A percentile compares a stretch with the other conserved stretches of the same genome.
Evolutionary conservation across 2,797 vertebrate species (phyloP).

Genomic region (Sibirionetta formosa): DNA sequence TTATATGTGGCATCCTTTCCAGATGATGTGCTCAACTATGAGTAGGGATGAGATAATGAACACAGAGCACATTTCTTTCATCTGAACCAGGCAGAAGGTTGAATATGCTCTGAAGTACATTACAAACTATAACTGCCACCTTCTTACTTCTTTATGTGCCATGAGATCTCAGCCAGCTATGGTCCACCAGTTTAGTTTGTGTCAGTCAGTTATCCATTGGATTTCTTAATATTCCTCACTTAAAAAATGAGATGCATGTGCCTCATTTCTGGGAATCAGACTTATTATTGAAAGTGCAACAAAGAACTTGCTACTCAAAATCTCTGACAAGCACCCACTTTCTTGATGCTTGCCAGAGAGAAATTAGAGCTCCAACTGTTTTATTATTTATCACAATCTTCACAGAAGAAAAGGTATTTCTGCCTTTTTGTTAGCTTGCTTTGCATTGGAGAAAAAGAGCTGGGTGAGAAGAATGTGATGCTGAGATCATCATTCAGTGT

Average conservation of each 20-base stretch:
- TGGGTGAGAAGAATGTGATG: background rate
- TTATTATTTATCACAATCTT: background rate
- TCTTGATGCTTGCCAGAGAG: background rate
- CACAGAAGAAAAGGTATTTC: background rate
- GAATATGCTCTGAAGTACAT: background rate
- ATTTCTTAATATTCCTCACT: background rate
- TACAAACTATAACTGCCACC: background rate
- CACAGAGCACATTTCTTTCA: background rate
- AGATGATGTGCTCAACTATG: constrained; percentile 31
- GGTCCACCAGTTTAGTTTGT: background rate
- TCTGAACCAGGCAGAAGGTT: background rate
- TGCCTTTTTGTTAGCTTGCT: background rate
- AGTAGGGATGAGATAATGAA: constrained; percentile 19
- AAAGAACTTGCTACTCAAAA: background rate
- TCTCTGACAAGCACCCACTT: background rate
- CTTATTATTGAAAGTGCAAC: background rate
- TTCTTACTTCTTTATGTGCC: background rate
- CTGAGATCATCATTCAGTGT: background rate
- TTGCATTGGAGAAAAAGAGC: background rate
- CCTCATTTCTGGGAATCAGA: background rate
- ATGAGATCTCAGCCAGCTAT: background rate
- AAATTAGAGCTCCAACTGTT: background rate
- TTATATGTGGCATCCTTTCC: constrained; percentile 62
- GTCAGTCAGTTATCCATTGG: background rate
- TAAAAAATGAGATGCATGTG: background rate